Conservation (phyloP, 2,888 invertebrate species). For the Saturnia pavonia region DNA sequence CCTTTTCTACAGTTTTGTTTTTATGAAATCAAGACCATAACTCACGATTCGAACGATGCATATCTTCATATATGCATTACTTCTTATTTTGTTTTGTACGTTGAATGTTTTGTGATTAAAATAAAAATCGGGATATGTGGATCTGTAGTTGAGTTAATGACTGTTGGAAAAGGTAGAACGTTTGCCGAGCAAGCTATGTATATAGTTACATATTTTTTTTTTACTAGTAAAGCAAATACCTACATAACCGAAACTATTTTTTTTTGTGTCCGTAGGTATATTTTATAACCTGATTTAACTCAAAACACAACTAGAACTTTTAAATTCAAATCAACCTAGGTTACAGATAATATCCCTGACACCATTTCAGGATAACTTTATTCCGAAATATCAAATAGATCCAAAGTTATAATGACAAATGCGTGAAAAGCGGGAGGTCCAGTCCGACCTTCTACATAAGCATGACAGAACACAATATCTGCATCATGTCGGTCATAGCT, state of each 20-base stretch:
- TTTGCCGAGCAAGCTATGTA: no score
- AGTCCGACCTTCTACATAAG: neutral
- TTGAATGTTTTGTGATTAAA: no score
- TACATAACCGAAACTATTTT: no score
- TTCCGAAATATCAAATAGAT: neutral
- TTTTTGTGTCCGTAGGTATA: neutral
- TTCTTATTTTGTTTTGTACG: no score
- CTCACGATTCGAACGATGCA: no score
- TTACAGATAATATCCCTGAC: neutral
- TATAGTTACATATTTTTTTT: no score
- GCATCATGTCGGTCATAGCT: neutral
- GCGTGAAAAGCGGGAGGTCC: neutral
- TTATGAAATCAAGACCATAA: no score
- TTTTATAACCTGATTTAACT: neutral
- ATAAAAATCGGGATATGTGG: no score
- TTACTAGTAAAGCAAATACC: neutral
- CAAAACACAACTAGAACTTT: neutral
- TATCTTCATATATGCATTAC: no score
- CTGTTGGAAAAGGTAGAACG: no score
- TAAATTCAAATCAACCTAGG: neutral
- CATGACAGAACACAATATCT: neutral
- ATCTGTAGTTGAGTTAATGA: no score
- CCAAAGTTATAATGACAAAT: neutral
- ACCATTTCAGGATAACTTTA: neutral
- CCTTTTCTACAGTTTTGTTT: no score